Evolutionary conservation across 2,797 vertebrate species (phyloP), one percentile per base, ranked within the genome.

Genomic region (Lycodopsis pacificus): DNA sequence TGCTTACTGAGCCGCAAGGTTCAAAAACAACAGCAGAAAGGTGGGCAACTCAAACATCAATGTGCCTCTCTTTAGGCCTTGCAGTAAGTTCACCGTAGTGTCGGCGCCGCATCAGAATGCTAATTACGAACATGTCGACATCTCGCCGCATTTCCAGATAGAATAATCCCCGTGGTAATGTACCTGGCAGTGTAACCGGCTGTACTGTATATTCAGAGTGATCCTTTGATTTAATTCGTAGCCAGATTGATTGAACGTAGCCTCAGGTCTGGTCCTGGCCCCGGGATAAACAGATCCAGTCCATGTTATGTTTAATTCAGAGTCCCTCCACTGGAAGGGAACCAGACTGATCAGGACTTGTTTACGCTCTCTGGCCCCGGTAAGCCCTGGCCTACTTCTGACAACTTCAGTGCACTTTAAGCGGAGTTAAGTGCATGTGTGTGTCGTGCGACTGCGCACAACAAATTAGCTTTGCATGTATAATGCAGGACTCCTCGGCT

Each of bases 221-320:
- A 85, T 84, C 73, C 83, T 90, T 91, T 91, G 90, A 91, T 93
- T 92, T 87, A 82, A 91, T 90, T 88, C 49, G 27, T 76, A 71
- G 84, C 84, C 88, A 79, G 80, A 89, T 89, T 92, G 90, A 93
- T 92, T 92, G 91, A 92, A 92, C 83, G 85, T 90, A 78, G 92
- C 90, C 93, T 73, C 82, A 73, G 92, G 91, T 89, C 82, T 76
- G 64, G 32, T 79, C 75, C 76, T 89, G 89, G 84, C 76, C 80
- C 27, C 78, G 77, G 87, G 81, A 91, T 7, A 91, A 92, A 90
- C 87, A 92, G 64, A 88, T 85, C 84, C 77, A 81, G 79, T 67
- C 73, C 76, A 58, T 81, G 90, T 91, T 90, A 91, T 91, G 89
- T 91, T 92, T 92, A 91, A 92, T 92, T 92, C 91, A 93, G 84